Percentiles rank a stretch among this genome's conserved stretches.
Evolutionary conservation across 2,888 invertebrate genomes (phyloP).

Genomic region (Helleia helle): DNA sequence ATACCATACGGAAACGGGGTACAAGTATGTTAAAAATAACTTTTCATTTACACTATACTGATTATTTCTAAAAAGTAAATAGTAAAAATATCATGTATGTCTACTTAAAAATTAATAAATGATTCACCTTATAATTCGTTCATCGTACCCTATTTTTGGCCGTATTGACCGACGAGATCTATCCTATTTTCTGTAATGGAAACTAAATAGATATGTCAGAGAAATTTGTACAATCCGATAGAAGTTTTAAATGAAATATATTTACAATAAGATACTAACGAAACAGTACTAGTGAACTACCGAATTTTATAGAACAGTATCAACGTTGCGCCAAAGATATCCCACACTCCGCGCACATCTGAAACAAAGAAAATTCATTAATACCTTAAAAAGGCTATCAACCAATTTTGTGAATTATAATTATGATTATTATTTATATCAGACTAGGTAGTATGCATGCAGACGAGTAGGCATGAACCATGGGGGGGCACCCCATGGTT

Average conservation of each 20-base stretch:
- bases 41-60: background rate
- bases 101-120: background rate
- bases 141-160: conserved; percentile 15
- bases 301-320: conserved; percentile 48
- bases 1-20: background rate
- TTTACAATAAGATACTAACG: conserved; percentile 27
- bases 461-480: too few species aligned
- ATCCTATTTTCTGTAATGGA: conserved; percentile 2
- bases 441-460: too few species aligned
- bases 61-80: background rate
- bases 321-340: conserved; percentile 37
- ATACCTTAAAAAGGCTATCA: too few species aligned
- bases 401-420: too few species aligned
- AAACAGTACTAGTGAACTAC: conserved; percentile 41
- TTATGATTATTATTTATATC: too few species aligned
- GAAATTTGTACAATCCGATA: conserved; percentile 47
- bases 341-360: conserved; percentile 40
- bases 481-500: too few species aligned
- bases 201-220: conserved; percentile 39
- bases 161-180: conserved; percentile 13
- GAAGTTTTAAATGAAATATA: conserved; percentile 25
- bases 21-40: background rate
- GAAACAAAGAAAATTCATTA: conserved; percentile 35
- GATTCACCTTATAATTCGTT: background rate
- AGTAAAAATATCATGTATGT: background rate